Evolutionary conservation across 1,140 invertebrate genomes (phyloP), one percentile per base, ranked within the genome.

Genomic region (Pseudobourletiella spinata): DNA sequence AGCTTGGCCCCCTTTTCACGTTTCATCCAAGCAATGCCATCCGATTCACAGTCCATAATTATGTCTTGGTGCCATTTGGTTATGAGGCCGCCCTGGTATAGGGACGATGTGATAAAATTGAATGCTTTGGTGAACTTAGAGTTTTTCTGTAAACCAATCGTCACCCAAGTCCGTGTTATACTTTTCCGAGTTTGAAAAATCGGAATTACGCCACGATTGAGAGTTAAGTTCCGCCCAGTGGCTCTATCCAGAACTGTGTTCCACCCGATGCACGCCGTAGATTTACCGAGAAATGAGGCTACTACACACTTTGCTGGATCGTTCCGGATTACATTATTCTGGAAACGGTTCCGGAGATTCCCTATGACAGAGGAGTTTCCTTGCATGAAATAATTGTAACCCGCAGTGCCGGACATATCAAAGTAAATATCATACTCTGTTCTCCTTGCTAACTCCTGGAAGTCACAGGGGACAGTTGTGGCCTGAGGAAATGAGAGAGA

Each of bases 251-350:
- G 28, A 1, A 42, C 50, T 11, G 57, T 44, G 39, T 64, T 24
- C 63, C 63, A 64, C 1, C 50, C 50, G 15, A 64, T 56, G 22
- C 63, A 64, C 56, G 57, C 63, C 6, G 57, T 50, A 6, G 18
- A 43, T 11, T 11, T 25, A 1, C 46, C 25, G 8, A 60, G 50
- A 35, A 64, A 60, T n/a, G 46, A 11, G 1, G 26, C 22, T n/a
- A 56, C 14, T 1, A 60, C 51, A 51, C 63, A 64, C 3, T 56
- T 35, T 3, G 57, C 18, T 1, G 63, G 48, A n/a, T 57, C 42
- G 11, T 50, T 43, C 25, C 29, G 8, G 1, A 48, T 3, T 11
- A 32, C 15, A 39, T 55, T 55, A 14, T 11, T 3, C 22, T 29
- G 44, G 20, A 59, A 42, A 16, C 58, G 25, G 11, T 50, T 30